Percentiles rank a stretch among this genome's conserved stretches.
Conservation (phyloP, 2,113 vertebrate species). For the Prietella phreatophila region DNA sequence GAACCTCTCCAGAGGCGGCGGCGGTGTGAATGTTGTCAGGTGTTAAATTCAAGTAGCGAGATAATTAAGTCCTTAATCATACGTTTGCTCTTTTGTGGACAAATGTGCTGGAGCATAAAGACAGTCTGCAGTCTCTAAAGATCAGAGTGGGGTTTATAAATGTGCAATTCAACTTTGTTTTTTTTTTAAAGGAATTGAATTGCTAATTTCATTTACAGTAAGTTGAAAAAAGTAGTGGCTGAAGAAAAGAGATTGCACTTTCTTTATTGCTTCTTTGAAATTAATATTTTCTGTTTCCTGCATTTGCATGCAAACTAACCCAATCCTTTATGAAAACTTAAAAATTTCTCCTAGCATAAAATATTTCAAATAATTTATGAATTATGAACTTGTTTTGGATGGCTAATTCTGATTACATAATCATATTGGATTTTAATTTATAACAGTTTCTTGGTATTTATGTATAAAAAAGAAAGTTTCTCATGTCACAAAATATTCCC, state of each 20-base stretch:
- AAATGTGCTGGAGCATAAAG: constrained; percentile 15
- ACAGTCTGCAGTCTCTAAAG: constrained; percentile 30
- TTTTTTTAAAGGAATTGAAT: background rate
- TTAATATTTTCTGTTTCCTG: background rate
- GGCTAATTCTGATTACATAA: background rate
- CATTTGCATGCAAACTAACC: background rate
- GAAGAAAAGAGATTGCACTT: background rate
- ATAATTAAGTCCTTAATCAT: constrained; percentile 29
- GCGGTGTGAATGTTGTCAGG: constrained; percentile 24
- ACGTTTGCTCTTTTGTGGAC: constrained; percentile 32
- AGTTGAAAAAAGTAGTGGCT: background rate
- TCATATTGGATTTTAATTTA: background rate
- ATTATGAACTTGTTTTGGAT: background rate
- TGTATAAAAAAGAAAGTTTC: background rate
- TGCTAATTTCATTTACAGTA: background rate
- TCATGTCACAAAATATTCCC: background rate
- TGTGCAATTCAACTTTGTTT: background rate
- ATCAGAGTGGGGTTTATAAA: constrained; percentile 10
- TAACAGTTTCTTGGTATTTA: background rate
- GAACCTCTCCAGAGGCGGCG: constrained; percentile 17
- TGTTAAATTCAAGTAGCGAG: constrained; percentile 24
- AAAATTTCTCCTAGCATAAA: background rate
- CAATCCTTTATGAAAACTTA: background rate
- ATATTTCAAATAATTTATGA: background rate
- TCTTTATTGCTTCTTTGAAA: background rate